Evolutionary conservation across 2,113 vertebrate species (phyloP), one percentile per base, ranked within the genome.

Genomic region (Genyomyrus donnyi): DNA sequence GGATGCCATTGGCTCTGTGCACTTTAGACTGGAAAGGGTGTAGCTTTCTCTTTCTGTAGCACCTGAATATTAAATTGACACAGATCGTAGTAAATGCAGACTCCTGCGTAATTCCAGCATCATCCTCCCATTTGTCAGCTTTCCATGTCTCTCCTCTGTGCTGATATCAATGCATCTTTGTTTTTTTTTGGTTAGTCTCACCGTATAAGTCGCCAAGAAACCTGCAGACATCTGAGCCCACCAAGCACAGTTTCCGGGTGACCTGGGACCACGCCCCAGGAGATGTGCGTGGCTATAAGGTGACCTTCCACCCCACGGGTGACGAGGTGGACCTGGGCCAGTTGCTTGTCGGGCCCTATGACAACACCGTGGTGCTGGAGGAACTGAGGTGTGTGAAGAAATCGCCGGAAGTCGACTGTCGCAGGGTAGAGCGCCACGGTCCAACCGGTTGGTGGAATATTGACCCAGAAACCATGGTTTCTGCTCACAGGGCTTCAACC

Each of bases 311-410:
- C 88, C 98, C 98, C 4, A 92, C 93, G 0, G 97, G 94, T 52
- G 94, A 98, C 17, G 96, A 97, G 0, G 91, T 96, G 11, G 95
- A 96, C 88, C 95, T 98, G 90, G 97, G 96, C 90, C 95, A 99
- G 92, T 93, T 99, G 91, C 91, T 96, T 46, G 97, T 99, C 89
- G 97, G 98, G 7, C 98, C 98, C 0, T 99, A 97, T 10, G 98
- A 99, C 95, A 99, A 97, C 95, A 99, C 98, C 0, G 97, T 99
- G 66, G 98, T 99, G 84, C 93, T 99, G 90, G 98, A 99, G 90
- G 98, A 99, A 91, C 97, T 99, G 89, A 98, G 98, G 98, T 99
- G 96, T 31, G 94, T 42, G 50, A 15, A 21, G 53, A 8, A 45
- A 24, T 66, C 6, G 15, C 53, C 15, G 8, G 52, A 24, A 39